Conservation (phyloP, 2,113 vertebrate genomes). For the Dromaius novaehollandiae region DNA sequence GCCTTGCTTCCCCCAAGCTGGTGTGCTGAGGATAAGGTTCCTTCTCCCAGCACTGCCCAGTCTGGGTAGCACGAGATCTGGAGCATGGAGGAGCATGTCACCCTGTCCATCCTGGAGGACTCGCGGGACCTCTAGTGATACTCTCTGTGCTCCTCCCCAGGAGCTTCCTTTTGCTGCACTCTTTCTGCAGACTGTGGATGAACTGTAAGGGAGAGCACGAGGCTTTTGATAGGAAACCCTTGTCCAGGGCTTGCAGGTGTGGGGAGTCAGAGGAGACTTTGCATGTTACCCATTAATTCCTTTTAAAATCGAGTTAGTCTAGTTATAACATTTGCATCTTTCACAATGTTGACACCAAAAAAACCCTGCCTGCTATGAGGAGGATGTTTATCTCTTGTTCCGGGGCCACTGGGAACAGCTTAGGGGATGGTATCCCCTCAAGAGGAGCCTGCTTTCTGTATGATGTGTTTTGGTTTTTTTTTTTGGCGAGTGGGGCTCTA, state of each 20-base stretch:
- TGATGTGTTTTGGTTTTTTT: not conserved
- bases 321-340: not conserved
- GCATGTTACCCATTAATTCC: not conserved
- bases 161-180: not conserved
- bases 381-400: not conserved
- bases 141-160: not conserved
- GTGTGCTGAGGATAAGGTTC: not conserved
- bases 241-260: not conserved
- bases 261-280: not conserved
- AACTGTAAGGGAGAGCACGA: not conserved
- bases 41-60: not conserved
- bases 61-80: not conserved
- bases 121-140: accelerated
- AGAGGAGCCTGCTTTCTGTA: not conserved
- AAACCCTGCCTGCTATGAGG: accelerated
- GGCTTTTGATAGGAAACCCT: not conserved
- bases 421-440: not conserved
- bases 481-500: not conserved
- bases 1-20: not conserved
- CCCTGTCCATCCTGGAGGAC: accelerated
- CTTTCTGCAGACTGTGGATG: not conserved
- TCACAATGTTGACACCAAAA: not conserved
- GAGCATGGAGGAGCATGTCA: not conserved
- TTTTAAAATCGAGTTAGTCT: not conserved
- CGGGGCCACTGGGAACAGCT: not conserved